Base-by-base conservation (phyloP, 2,113 vertebrate genomes). In the Pteropus alecto region DNA sequence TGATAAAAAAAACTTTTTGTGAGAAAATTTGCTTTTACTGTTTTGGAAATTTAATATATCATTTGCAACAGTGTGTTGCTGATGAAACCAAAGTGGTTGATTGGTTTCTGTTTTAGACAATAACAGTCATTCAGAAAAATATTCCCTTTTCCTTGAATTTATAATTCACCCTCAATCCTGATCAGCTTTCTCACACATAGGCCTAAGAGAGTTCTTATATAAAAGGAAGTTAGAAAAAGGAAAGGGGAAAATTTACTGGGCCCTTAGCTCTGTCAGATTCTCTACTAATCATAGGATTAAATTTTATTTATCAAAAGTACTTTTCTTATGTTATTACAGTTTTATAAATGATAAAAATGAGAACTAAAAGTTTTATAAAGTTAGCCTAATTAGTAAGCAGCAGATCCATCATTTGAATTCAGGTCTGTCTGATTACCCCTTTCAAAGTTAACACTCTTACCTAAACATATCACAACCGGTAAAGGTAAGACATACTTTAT, bases 301-400 rank as follows among this genome's bases (percentile, higher is more conserved):
- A 89, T 92, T 94, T 78, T 5, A 83, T 56, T 90, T 94, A 19
- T 78, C 21, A 51, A 89, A 94, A 90, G 48, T 68, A 78, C 12
- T 24, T 22, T 61, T 78, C 19, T 38, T 61, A 58, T 82, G 11
- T 79, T 38, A 41, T 41, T n/a, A 86, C 43, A 7, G 41, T 58
- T 93, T 96, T 33, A 35, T 19, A 60, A 18, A 63, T 41, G 6
- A 81, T n/a, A 14, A 78, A 95, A 86, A 83, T 67, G 19, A 63
- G 22, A 43, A 63, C 2, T 77, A 33, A 73, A 84, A 33, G 7
- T 22, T 33, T 35, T 61, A 60, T 38, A 38, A 95, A 63, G 43
- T 82, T 61, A 93, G 13, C 41, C n/a, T 82, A 38, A 26, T 86
- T 73, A 77, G 28, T 14, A 67, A 89, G 84, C 21, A n/a, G 8